Evolutionary conservation across 30 jellyfish, hydroid and myxozoan species (phyloP).

Genomic region (Chironex yamaguchii): DNA sequence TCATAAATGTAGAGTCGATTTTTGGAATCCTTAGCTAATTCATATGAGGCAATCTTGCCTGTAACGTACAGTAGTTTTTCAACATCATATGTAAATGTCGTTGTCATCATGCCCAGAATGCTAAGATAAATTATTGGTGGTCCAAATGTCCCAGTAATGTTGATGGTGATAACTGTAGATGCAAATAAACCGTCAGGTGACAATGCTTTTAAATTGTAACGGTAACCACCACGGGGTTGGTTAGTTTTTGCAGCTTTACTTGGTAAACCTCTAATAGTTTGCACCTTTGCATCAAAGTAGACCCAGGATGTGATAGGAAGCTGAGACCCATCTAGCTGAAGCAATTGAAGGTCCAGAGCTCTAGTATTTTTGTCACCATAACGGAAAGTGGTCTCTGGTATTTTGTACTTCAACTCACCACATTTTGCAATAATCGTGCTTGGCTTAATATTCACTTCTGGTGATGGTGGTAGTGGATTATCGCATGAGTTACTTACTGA

Average conservation of each 20-base stretch:
- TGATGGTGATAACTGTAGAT: constrained; percentile 52
- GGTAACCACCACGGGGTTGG: constrained; percentile 37
- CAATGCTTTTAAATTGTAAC: constrained; percentile 79
- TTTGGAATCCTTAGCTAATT: not conserved
- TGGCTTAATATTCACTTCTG: constrained; percentile 19
- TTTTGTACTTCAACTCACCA: constrained; percentile 47
- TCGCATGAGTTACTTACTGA: constrained; percentile 60
- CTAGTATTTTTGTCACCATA: constrained; percentile 85
- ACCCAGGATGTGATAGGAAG: constrained; percentile 83
- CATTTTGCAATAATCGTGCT: constrained; percentile 57
- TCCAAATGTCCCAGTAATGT: constrained; percentile 28
- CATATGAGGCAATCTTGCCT: not conserved
- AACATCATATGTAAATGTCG: not conserved
- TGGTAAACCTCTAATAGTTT: constrained; percentile 60
- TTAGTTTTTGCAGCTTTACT: constrained; percentile 19
- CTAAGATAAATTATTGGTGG: constrained; percentile 18
- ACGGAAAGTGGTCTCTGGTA: constrained; percentile 67
- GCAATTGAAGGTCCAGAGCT: constrained; percentile 58
- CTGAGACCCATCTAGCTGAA: constrained; percentile 16
- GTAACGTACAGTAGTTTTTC: not conserved
- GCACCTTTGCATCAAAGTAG: constrained; percentile 48
- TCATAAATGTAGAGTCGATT: not conserved
- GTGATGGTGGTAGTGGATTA: constrained; percentile 79
- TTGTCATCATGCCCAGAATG: not conserved
- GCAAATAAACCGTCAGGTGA: constrained; percentile 73